Conservation (phyloP, 2,888 invertebrate genomes). For the Heteromurus nitidus region DNA sequence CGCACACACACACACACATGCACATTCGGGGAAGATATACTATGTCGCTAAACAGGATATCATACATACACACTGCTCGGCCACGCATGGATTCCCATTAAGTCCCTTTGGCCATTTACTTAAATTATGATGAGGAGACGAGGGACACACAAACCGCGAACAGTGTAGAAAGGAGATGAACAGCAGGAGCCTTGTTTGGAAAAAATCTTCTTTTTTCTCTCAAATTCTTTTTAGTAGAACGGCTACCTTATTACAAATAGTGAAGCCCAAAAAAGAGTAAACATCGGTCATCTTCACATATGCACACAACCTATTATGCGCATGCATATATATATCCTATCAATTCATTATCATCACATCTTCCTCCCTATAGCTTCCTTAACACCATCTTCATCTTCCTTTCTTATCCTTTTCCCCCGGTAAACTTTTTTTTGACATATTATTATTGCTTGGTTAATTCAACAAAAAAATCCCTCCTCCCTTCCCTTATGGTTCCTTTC, state of each 20-base stretch:
- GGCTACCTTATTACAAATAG: constrained; percentile 2
- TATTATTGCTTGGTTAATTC: constrained; percentile 46
- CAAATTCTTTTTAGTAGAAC: constrained; percentile 20
- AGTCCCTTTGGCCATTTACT: constrained; percentile 59
- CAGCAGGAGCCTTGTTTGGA: constrained; percentile 46
- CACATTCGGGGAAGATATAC: too few relatives aligned
- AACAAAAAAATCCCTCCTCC: constrained; percentile 53
- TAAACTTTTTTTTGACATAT: constrained; percentile 59
- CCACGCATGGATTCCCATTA: constrained; percentile 61
- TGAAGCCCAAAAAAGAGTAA: neutral
- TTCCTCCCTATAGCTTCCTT: neutral
- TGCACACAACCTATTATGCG: neutral
- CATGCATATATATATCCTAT: neutral
- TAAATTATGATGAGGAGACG: constrained; percentile 39
- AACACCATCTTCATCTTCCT: neutral
- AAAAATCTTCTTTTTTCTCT: constrained; percentile 30
- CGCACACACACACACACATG: constrained; percentile 6
- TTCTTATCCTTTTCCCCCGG: constrained; percentile 18
- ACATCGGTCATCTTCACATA: constrained; percentile 25
- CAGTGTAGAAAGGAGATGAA: constrained; percentile 24
- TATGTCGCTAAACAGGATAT: constrained; percentile 15
- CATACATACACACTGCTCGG: neutral
- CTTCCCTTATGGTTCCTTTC: constrained; percentile 45
- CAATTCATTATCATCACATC: constrained; percentile 20
- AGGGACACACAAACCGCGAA: constrained; percentile 52